Conservation (phyloP, 2,888 invertebrate species). For the Dichetophora obliterata region DNA sequence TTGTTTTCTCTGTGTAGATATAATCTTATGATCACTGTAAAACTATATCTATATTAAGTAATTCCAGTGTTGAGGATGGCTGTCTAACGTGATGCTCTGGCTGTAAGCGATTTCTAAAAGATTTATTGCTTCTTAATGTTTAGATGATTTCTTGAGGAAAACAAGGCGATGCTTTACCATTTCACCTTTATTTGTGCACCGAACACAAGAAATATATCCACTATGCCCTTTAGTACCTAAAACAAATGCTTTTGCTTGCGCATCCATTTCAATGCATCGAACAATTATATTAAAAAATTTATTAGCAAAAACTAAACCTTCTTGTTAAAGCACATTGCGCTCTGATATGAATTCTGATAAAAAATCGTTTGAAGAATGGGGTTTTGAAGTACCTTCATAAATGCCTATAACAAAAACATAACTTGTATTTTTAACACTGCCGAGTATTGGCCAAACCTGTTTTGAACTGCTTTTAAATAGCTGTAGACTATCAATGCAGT, state of each 20-base stretch:
- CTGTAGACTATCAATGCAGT: too few relatives aligned
- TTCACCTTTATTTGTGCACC: conserved; percentile 23
- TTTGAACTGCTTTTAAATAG: too few relatives aligned
- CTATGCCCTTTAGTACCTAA: conserved; percentile 36
- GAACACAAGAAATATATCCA: conserved; percentile 35
- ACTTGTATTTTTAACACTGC: background rate
- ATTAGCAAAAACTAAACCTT: background rate
- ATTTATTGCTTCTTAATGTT: background rate
- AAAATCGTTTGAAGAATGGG: background rate
- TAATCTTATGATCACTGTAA: conserved; percentile 8
- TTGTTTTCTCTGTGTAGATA: too few relatives aligned
- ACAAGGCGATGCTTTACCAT: conserved; percentile 22
- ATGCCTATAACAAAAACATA: background rate
- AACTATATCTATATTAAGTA: conserved; percentile 22
- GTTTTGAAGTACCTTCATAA: background rate
- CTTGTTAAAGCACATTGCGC: background rate
- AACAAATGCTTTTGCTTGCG: conserved; percentile 30
- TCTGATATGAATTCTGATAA: background rate
- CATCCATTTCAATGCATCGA: conserved; percentile 30
- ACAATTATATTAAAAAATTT: background rate
- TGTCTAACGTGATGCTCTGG: background rate
- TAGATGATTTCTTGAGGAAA: conserved; percentile 7
- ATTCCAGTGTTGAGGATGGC: background rate
- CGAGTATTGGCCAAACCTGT: conserved; percentile 39
- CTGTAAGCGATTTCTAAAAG: too few relatives aligned